phyloP scores from a whole-genome alignment of 2,113 vertebrate genomes.

The cat (Felis catus) region F.catus_Fca126_mat1.0 CM031418.1:115310501-115311000 shows the following conservation, averaged over 20 bases:
- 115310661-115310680: neutral
- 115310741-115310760: neutral
- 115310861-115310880: neutral
- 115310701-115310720: neutral
- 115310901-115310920: neutral
- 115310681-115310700: neutral
- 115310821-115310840: neutral
- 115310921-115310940: neutral
- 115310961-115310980: neutral
- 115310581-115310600: neutral
- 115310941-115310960: neutral
- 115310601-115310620: neutral
- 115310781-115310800: neutral
- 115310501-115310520: neutral
- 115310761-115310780: neutral
- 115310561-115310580: neutral
- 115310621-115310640: neutral
- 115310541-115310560: neutral
- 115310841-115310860: neutral
- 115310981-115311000: neutral
- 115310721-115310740: neutral
- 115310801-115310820: neutral
- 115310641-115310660: neutral
- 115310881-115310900: neutral
- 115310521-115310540: neutral